These are phyloP conservation scores for Pipistrellus pygmaeus DNA, from an alignment of 2,797 vertebrate genomes.

Conservation along the genomic window DNA sequence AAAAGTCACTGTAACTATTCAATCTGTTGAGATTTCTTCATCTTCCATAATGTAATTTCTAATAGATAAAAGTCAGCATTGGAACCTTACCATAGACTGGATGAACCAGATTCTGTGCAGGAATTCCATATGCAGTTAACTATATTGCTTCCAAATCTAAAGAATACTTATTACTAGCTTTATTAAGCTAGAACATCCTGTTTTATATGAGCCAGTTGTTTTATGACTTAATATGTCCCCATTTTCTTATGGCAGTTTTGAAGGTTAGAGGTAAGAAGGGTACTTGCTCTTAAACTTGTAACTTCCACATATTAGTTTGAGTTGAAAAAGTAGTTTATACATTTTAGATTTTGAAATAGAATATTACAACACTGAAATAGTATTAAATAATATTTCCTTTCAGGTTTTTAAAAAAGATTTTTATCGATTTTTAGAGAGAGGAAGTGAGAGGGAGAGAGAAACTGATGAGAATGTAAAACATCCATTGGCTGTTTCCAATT, in stretches of 20 bases:
- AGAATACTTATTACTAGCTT: neutral
- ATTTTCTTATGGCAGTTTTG: slow-evolving; percentile 43
- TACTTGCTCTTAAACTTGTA: slow-evolving; percentile 41
- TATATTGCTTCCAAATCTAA: slow-evolving; percentile 39
- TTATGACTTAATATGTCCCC: neutral
- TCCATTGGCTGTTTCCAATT: too few relatives aligned
- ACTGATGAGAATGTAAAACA: neutral
- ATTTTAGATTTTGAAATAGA: slow-evolving; percentile 12
- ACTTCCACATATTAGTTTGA: neutral
- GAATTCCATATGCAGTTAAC: slow-evolving; percentile 1
- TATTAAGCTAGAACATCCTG: neutral
- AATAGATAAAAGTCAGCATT: neutral
- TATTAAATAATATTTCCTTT: slow-evolving; percentile 32
- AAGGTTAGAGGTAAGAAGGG: slow-evolving; percentile 23
- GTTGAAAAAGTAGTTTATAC: neutral
- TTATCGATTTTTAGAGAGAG: neutral
- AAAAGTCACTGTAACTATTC: slow-evolving; percentile 28
- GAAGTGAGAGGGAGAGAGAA: neutral
- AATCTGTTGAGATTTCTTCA: neutral
- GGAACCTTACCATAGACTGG: neutral
- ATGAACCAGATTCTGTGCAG: neutral
- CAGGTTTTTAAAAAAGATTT: neutral
- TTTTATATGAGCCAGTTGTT: neutral
- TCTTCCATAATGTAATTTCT: neutral
- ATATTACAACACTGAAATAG: neutral